A percentile compares a stretch with the other conserved stretches of the same genome.
Conservation (phyloP, 2,113 vertebrate species). For the Rhynchomys soricoides region DNA sequence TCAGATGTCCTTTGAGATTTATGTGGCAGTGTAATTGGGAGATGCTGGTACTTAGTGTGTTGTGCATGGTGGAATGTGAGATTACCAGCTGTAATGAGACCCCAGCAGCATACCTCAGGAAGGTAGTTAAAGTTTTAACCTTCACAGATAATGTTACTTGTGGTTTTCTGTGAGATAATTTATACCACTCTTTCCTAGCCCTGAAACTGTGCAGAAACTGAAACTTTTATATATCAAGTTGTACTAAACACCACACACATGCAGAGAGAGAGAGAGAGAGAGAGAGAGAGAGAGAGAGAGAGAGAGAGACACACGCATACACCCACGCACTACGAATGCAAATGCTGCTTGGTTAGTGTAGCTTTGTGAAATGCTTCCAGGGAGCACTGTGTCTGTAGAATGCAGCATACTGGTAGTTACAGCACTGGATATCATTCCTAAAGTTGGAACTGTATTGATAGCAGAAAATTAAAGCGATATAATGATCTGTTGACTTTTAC, state of each 20-base stretch:
- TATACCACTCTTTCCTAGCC: conserved; percentile 62
- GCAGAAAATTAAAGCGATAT: conserved; percentile 7
- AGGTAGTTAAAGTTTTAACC: conserved; percentile 77
- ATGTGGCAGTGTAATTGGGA: conserved; percentile 77
- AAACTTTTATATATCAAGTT: conserved; percentile 12
- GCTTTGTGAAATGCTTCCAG: conserved; percentile 1
- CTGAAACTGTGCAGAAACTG: conserved; percentile 51
- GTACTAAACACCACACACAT: background rate
- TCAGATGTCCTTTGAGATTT: conserved; percentile 81
- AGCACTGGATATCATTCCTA: background rate
- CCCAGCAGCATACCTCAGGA: conserved; percentile 76
- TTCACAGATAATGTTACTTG: conserved; percentile 67
- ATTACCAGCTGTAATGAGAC: conserved; percentile 79
- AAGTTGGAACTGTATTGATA: background rate
- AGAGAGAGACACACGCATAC: background rate
- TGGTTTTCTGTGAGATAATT: conserved; percentile 74
- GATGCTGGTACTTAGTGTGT: conserved; percentile 73
- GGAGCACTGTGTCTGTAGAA: background rate
- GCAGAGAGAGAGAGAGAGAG: too few relatives aligned
- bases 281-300: too few relatives aligned
- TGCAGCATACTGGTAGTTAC: background rate
- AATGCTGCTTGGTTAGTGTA: conserved; percentile 49
- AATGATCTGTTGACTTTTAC: conserved; percentile 12
- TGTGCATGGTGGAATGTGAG: conserved; percentile 71
- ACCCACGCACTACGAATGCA: background rate